Base-by-base conservation (phyloP, 92 coral and sea anemone species). In the Metridium senile region DNA sequence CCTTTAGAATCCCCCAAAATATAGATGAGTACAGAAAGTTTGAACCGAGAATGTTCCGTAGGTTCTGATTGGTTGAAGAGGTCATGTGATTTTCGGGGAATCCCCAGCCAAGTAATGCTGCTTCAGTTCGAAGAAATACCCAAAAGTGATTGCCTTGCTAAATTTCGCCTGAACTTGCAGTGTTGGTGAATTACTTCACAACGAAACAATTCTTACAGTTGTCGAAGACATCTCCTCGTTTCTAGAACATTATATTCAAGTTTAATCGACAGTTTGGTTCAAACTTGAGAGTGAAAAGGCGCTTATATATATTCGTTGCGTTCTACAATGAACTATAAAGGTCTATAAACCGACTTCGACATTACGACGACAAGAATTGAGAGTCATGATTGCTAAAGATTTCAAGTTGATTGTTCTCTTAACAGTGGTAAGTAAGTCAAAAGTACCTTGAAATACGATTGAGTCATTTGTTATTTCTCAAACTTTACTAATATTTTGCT, bases 61-160 rank as follows among this genome's bases (percentile, higher is more conserved):
- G n/a, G n/a, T n/a, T n/a, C n/a, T n/a, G n/a, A n/a, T n/a, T n/a
- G n/a, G n/a, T n/a, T n/a, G n/a, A n/a, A n/a, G n/a, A n/a, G 4
- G 59, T 21, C 59, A 54, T 19, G 59, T 54, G 59, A 21, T 54
- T 19, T 54, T 54, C 21, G 59, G 59, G 59, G 59, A 54, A 54
- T 54, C 59, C 59, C 59, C 59, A n/a, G n/a, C n/a, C n/a, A n/a
- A n/a, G n/a, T 6, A 3, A 54, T 54, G 17, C 25, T 3, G 16
- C 6, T 54, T n/a, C n/a, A n/a, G n/a, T 54, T 21, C 59, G 59
- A 20, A 19, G 25, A 54, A 13, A 13, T 9, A 21, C 17, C 17
- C 7, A 45, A 54, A 54, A 54, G 16, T 54, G 59, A 20, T 54
- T 54, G 23, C 59, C 59, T 54, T 54, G 59, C 59, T 3, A 54